Evolutionary conservation across 1,140 invertebrate genomes (phyloP), one percentile per base, ranked within the genome.

Genomic region (Camponotus floridanus): DNA sequence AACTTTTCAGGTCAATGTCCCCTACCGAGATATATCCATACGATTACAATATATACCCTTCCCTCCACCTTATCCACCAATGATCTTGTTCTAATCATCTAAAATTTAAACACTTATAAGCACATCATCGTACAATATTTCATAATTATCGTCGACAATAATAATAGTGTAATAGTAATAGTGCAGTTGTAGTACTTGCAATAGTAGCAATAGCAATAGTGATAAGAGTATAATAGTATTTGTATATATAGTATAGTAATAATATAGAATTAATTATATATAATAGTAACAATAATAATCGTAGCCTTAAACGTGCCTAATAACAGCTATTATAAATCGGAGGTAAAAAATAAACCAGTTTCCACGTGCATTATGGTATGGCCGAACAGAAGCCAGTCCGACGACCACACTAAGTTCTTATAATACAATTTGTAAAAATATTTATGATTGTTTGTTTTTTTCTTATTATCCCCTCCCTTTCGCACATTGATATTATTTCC

Each of bases 1-100:
- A 93, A 95, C 93, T 94, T 94, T 94, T 95, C 94, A 94, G 94
- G 93, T 91, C 86, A 86, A 91, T 92, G 91, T 92, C 93, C 94
- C 94, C 91, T 87, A 85, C 87, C 89, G 88, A 92, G 92, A 90
- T 71, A 89, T 76, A 85, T 87, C 13, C 88, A 74, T 71, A 88
- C 85, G 84, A 89, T 86, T 91, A 85, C 73, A 86, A 85, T 71
- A 86, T 71, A 86, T 65, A 88, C 85, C 79, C 90, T 74, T 92
- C 92, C 88, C 91, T 91, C 90, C 90, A 91, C 85, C 76, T 89
- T 86, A 90, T 86, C 86, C 89, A 91, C 87, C 71, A 79, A 59
- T 90, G 90, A 92, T 92, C 87, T 90, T 87, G 81, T 88, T 92
- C 90, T 91, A 92, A 81, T 71, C 71, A 79, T 91, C 91, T 92